Conservation (phyloP, 2,797 vertebrate genomes). For the Pseudotriccus pelzelni region DNA sequence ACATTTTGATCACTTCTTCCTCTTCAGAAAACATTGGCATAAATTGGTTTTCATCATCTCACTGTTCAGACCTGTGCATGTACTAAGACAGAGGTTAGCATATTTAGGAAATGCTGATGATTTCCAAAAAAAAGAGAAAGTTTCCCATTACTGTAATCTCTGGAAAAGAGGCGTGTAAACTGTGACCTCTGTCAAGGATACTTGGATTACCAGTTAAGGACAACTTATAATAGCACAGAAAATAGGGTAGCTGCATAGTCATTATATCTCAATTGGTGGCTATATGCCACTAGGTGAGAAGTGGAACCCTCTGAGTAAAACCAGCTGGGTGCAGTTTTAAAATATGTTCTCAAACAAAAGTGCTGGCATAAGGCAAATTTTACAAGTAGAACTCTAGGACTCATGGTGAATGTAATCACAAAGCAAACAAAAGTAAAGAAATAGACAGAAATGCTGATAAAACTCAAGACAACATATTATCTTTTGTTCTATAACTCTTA, state of each 20-base stretch:
- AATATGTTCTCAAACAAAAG: constrained; percentile 5
- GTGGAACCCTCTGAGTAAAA: background rate
- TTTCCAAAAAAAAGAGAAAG: background rate
- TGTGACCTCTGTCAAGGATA: background rate
- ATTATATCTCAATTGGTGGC: background rate
- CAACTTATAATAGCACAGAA: background rate
- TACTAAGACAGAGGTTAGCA: background rate
- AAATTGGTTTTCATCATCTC: background rate
- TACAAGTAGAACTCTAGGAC: background rate
- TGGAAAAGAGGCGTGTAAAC: background rate
- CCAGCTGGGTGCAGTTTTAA: background rate
- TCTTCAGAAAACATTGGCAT: background rate
- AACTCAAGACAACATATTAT: background rate
- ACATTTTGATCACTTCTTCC: background rate
- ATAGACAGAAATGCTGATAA: background rate
- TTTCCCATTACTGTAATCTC: background rate
- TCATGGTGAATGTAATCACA: background rate
- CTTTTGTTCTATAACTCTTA: background rate
- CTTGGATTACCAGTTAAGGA: background rate
- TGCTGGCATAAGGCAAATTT: constrained; percentile 29
- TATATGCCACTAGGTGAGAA: background rate
- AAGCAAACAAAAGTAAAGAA: background rate
- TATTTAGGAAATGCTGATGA: background rate
- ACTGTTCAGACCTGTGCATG: background rate
- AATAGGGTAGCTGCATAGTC: background rate